Base-by-base conservation (phyloP, 2,888 invertebrate species). In the Lysandra coridon region DNA sequence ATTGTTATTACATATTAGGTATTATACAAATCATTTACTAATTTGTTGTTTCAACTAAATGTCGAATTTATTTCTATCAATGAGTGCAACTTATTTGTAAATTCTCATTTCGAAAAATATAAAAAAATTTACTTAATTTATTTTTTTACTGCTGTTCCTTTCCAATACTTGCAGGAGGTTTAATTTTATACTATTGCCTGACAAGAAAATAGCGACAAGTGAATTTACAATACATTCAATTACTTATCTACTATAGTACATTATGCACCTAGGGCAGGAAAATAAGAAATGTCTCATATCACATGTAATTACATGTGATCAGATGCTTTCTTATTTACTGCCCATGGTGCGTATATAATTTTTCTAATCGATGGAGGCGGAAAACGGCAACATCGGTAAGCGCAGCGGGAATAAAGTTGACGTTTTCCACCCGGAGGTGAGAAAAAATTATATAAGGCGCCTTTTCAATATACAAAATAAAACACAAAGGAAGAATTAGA, bases 61-160 rank as follows among this genome's bases (percentile, higher is more conserved):
- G 82, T 84, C 85, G 88, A 89, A 89, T 89, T 89, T 89, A 87
- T 87, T 84, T 85, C 80, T 79, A 83, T 84, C 82, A 82, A 80
- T 78, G 78, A 78, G 80, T 80, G 78, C 81, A 82, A 81, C 81
- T 79, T 81, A 84, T 86, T 81, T 83, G 84, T 84, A 84, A 83
- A 69, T 73, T 83, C 83, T 81, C 80, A 85, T 85, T 84, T 86
- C 81, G 82, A 84, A 85, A 83, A 83, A 84, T 87, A 83, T 84
- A 85, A 90, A 89, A 88, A 89, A 89, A 89, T 83, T 85, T 86
- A 85, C 86, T 82, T 84, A 87, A 85, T 85, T 82, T 74, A 17
- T 60, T 44, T 60, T 78, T 78, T 78, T 69, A 53, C 2, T 64
- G 4, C 10, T 30, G 30, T 30, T 64, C 64, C 64, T 64, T 64